phyloP scores from a whole-genome alignment of 2,113 vertebrate species.

The Apaloderma vittatum region DNA sequence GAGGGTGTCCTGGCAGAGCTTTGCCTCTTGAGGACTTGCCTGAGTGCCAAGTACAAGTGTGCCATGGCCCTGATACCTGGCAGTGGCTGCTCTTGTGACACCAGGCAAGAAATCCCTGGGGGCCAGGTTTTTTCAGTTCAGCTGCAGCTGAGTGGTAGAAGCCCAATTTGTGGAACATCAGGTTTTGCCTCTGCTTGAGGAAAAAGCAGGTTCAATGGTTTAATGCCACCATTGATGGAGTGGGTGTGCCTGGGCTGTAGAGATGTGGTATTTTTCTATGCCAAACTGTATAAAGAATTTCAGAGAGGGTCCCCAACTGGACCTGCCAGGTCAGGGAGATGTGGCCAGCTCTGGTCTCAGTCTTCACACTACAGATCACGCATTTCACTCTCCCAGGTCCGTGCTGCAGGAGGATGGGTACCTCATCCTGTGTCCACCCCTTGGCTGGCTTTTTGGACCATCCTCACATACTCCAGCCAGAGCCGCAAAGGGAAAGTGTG shows the following conservation, averaged over 20 bases:
- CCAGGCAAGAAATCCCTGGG: background rate
- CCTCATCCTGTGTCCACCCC: too few species aligned
- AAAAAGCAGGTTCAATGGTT: background rate
- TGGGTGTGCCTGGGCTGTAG: background rate
- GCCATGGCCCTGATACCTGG: background rate
- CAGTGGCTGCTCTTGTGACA: background rate
- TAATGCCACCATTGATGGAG: background rate
- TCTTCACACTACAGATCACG: fast-evolving
- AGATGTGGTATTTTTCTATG: background rate
- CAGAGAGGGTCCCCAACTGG: background rate
- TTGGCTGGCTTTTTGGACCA: background rate
- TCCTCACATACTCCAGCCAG: fast-evolving
- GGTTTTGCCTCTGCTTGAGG: background rate
- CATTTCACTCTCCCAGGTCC: background rate
- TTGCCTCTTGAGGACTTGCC: background rate
- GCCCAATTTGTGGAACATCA: background rate
- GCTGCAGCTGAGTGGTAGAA: background rate
- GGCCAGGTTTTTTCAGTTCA: background rate
- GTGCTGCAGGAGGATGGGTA: background rate
- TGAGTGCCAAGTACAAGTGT: too few species aligned
- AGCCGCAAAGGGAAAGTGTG: background rate
- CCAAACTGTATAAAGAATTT: background rate
- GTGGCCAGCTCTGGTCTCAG: background rate
- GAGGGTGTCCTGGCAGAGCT: background rate
- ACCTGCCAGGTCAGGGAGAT: background rate